phyloP scores from a whole-genome alignment of 2,888 invertebrate species.

The Athrips mouffetella region DNA sequence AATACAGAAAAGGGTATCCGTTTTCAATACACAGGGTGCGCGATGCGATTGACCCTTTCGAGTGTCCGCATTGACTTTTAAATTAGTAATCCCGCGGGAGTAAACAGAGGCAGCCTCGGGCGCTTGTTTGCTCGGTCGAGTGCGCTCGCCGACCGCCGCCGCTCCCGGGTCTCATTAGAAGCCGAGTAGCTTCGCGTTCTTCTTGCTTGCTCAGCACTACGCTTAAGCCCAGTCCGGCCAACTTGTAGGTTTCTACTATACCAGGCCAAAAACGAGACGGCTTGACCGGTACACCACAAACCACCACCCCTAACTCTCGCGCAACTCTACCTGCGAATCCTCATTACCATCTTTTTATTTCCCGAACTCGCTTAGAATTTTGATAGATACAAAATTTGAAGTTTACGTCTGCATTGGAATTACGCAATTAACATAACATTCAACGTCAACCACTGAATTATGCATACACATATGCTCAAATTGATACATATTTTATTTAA shows the following conservation, averaged over 20 bases:
- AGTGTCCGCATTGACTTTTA: conserved; percentile 79
- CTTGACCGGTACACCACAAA: background rate
- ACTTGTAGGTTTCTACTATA: conserved; percentile 1
- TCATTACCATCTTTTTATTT: conserved; percentile 39
- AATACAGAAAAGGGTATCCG: conserved; percentile 78
- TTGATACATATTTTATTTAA: conserved; percentile 54
- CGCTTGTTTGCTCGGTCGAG: conserved; percentile 70
- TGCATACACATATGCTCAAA: conserved; percentile 43
- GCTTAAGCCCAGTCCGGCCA: conserved; percentile 27
- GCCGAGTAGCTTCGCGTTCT: conserved; percentile 32
- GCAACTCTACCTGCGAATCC: conserved; percentile 35
- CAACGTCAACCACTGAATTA: conserved; percentile 44
- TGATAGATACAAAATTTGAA: conserved; percentile 20
- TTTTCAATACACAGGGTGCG: conserved; percentile 72
- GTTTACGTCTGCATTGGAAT: conserved; percentile 25
- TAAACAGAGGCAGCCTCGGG: conserved; percentile 66
- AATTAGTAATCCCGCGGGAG: conserved; percentile 77
- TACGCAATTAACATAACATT: conserved; percentile 26
- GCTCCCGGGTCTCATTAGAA: conserved; percentile 33
- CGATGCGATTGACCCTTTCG: conserved; percentile 75
- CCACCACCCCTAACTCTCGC: background rate
- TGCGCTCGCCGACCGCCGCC: conserved; percentile 75
- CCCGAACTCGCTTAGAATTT: conserved; percentile 40
- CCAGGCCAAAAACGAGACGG: background rate
- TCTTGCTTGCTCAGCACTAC: conserved; percentile 68